A percentile compares a stretch with the other conserved stretches of the same genome.
Evolutionary conservation across 1,140 invertebrate species (phyloP).

Genomic region (Diuraphis noxia): DNA sequence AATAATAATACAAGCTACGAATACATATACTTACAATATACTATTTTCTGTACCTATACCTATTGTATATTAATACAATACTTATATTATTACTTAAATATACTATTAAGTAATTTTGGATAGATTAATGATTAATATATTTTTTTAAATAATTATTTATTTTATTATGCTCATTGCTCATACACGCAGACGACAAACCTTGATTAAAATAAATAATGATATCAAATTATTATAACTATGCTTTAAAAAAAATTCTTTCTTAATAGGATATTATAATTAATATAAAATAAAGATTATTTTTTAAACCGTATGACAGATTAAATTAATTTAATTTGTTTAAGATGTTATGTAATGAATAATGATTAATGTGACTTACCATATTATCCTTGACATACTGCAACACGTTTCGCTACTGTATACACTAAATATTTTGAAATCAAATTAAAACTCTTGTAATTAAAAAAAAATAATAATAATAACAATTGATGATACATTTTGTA

Average conservation of each 20-base stretch:
- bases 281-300: conserved; percentile 2
- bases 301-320: not conserved
- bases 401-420: not conserved
- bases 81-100: not conserved
- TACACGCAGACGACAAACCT: not conserved
- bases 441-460: not conserved
- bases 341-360: not conserved
- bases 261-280: not conserved
- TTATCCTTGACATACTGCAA: conserved; percentile 17
- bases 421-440: not conserved
- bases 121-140: not conserved
- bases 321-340: not conserved
- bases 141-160: not conserved
- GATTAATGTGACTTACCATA: conserved; percentile 13
- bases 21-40: too few species aligned
- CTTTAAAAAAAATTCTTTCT: not conserved
- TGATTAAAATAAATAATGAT: conserved; percentile 2
- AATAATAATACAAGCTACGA: not conserved
- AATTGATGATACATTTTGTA: not conserved
- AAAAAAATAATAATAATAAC: not conserved
- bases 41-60: not conserved
- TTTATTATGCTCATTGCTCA: not conserved
- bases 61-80: not conserved
- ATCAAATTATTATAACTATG: conserved; percentile 15
- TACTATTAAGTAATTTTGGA: not conserved